Percentiles rank a stretch among this genome's conserved stretches.
These are phyloP conservation scores for Chrysopa pallens DNA, from an alignment of 1,140 invertebrate species.

Conservation along the genomic window DNA sequence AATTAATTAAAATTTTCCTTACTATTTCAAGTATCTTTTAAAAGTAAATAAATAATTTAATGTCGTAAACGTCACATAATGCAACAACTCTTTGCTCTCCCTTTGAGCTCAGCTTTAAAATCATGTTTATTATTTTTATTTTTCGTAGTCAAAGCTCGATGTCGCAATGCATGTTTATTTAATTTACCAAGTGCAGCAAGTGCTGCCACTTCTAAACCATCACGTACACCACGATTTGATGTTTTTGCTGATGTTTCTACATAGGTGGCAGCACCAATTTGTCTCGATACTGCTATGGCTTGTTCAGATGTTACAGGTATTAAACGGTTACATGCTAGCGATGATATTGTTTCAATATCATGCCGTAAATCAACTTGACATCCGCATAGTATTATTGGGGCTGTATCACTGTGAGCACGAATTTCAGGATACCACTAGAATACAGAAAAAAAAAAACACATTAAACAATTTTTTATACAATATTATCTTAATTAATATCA, in stretches of 20 bases:
- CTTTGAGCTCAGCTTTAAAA: conserved; percentile 32
- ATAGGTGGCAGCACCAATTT: conserved; percentile 44
- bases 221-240: conserved; percentile 35
- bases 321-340: conserved; percentile 27
- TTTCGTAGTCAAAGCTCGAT: conserved; percentile 8
- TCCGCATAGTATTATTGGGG: conserved; percentile 44
- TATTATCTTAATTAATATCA: neutral
- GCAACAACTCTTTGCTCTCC: conserved; percentile 31
- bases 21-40: too few relatives aligned
- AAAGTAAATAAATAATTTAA: too few relatives aligned
- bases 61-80: conserved; percentile 27
- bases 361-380: conserved; percentile 35
- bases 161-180: conserved; percentile 32
- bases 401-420: conserved; percentile 37
- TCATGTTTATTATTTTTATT: conserved; percentile 34
- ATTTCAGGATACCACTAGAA: conserved; percentile 48
- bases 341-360: conserved; percentile 30
- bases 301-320: conserved; percentile 37
- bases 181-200: conserved; percentile 41
- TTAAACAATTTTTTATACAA: neutral
- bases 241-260: conserved; percentile 42
- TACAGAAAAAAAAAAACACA: conserved; percentile 1
- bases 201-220: conserved; percentile 45
- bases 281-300: conserved; percentile 33
- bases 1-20: too few relatives aligned